Evolutionary conservation across 2,888 invertebrate species (phyloP), one percentile per base, ranked within the genome.

Genomic region (Seladonia tumulorum): DNA sequence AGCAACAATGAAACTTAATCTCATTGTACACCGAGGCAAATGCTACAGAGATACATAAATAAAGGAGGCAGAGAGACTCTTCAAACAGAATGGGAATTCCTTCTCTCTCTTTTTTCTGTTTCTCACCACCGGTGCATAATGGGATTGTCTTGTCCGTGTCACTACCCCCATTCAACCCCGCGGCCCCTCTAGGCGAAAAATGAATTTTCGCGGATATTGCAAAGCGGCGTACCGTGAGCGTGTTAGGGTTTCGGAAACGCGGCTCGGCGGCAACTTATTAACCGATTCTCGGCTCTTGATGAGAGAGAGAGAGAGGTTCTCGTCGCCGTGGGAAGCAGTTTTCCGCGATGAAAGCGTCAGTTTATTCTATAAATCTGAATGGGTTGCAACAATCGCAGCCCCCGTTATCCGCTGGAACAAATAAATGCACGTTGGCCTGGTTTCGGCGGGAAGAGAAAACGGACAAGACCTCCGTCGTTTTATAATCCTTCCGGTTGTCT

Each of bases 351-450:
- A 73, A 73, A 70, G 60, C 18, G 10, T 29, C 7, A 22, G 47
- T 85, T 85, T 83, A 79, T 85, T 83, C 72, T 79, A 84, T 76
- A 85, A 79, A 73, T 76, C 45, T 75, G 79, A 84, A 79, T 79
- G 76, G 72, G 76, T 76, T 25, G 79, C 63, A 85, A 84, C 76
- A 83, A 85, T 79, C 84, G n/a, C 66, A 72, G 22, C 39, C 25
- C 53, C 68, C 60, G 83, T 78, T 83, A 53, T 49, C 42, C 83
- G 70, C 35, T 71, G 78, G 71, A 83, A 84, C 83, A 78, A 82
- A 74, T 75, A 75, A 83, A 78, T 78, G 74, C 70, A 74, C 63
- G 84, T 71, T 85, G 84, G 76, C 85, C 84, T 79, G 84, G 66
- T 79, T 85, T 72, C 72, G 14, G 29, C n/a, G 5, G 42, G 57